phyloP scores from a whole-genome alignment of 1,140 invertebrate genomes.

The Drosophila ogumai region DNA sequence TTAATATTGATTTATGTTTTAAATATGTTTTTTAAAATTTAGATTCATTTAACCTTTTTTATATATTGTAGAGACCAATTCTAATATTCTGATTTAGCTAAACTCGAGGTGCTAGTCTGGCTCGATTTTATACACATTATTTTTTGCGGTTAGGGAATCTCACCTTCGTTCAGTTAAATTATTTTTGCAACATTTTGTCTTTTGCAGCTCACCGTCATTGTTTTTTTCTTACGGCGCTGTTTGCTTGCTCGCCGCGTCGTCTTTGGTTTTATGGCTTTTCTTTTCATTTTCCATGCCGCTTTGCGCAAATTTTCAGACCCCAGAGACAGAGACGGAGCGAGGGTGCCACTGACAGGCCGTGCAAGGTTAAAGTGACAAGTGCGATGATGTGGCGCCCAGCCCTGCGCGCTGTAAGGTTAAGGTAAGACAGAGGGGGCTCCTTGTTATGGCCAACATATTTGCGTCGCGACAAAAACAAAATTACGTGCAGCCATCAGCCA shows the following conservation, averaged over 20 bases:
- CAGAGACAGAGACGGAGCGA: constrained; percentile 3
- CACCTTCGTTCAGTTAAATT: not conserved
- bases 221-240: constrained; percentile 51
- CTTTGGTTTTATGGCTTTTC: constrained; percentile 83
- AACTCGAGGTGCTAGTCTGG: too few relatives aligned
- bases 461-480: constrained; percentile 81
- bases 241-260: constrained; percentile 75
- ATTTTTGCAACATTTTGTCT: constrained; percentile 35
- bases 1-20: too few relatives aligned
- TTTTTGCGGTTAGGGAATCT: not conserved
- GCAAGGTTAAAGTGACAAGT: constrained; percentile 83
- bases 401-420: constrained; percentile 54
- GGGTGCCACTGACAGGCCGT: constrained; percentile 68
- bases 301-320: constrained; percentile 76
- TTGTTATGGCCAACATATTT: constrained; percentile 75
- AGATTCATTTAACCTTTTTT: too few relatives aligned
- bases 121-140: not conserved
- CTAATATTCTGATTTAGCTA: too few relatives aligned
- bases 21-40: not conserved
- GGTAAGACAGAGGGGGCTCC: constrained; percentile 38
- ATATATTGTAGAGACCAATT: too few relatives aligned
- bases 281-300: constrained; percentile 82
- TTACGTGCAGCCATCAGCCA: constrained; percentile 63
- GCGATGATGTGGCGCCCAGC: constrained; percentile 77
- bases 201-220: constrained; percentile 46